Percentiles rank a stretch among this genome's conserved stretches.
phyloP scores from a whole-genome alignment of 2,113 vertebrate species.

The Vanacampus margaritifer region DNA sequence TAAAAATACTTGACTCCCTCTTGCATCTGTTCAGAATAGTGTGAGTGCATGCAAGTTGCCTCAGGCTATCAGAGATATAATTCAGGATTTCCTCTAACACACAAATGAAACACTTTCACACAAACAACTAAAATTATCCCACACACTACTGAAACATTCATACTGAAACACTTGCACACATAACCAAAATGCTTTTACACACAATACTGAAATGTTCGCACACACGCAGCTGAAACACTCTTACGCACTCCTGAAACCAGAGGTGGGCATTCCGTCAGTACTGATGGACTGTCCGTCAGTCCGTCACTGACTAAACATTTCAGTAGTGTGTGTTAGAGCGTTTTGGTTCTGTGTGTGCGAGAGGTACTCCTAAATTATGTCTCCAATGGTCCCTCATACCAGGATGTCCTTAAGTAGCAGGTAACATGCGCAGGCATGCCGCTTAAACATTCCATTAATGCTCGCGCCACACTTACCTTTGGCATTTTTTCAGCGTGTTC shows the following conservation, averaged over 20 bases:
- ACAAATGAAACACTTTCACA: background rate
- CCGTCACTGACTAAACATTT: too few species aligned
- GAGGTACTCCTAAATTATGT: background rate
- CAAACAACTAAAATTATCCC: too few species aligned
- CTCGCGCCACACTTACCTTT: slow-evolving; percentile 1
- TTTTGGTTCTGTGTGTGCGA: background rate
- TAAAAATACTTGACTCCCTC: background rate
- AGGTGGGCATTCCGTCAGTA: too few species aligned
- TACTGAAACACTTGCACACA: too few species aligned
- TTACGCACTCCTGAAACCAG: too few species aligned
- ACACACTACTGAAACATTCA: too few species aligned
- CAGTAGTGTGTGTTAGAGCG: background rate
- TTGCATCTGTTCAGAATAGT: background rate
- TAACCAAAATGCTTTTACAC: too few species aligned
- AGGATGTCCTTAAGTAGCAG: slow-evolving; percentile 29
- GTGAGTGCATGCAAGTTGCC: slow-evolving; percentile 10
- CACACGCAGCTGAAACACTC: too few species aligned
- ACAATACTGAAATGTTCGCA: too few species aligned
- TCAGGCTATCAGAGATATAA: background rate
- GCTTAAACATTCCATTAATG: slow-evolving; percentile 40
- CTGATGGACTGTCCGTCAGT: too few species aligned
- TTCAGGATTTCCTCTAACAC: background rate
- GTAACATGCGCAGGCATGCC: slow-evolving; percentile 45
- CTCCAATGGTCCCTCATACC: background rate
- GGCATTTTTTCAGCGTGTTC: slow-evolving; percentile 16